Percentiles rank a stretch among this genome's conserved stretches.
These are phyloP conservation scores for Pyrochroa serraticornis DNA, from an alignment of 2,888 invertebrate species.

Conservation along the genomic window DNA sequence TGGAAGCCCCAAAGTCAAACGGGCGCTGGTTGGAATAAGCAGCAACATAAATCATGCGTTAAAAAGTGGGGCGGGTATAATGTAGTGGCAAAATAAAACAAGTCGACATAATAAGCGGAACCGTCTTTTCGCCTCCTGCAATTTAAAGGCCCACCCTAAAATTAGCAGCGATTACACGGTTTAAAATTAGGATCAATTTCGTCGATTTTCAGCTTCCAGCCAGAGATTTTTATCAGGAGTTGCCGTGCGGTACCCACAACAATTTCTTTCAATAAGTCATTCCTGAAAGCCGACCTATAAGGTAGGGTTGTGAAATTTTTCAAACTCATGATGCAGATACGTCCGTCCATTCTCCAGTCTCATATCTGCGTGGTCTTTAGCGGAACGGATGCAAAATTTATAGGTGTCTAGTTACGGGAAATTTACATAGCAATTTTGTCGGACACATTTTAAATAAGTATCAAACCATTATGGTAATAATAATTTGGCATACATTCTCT, in stretches of 20 bases:
- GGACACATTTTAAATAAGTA: constrained; percentile 26
- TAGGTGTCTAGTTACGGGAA: constrained; percentile 31
- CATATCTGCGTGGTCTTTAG: constrained; percentile 9
- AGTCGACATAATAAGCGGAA: constrained; percentile 20
- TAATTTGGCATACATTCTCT: constrained; percentile 26
- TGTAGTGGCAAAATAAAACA: background rate
- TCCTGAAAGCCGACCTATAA: no score
- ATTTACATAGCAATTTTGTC: constrained; percentile 35
- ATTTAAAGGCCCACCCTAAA: constrained; percentile 25
- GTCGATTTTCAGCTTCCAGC: constrained; percentile 19
- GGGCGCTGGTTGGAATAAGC: background rate
- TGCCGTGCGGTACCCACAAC: background rate
- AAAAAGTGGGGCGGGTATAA: background rate
- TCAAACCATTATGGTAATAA: constrained; percentile 32
- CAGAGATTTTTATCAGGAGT: constrained; percentile 3
- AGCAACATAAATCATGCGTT: background rate
- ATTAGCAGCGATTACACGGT: constrained; percentile 26
- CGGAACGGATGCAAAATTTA: constrained; percentile 35
- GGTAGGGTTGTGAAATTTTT: no score
- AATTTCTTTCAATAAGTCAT: background rate
- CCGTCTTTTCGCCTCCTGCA: constrained; percentile 20
- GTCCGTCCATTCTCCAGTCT: background rate
- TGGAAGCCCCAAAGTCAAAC: no score
- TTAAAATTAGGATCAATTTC: constrained; percentile 23
- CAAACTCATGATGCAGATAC: no score